phyloP scores from a whole-genome alignment of 2,797 vertebrate species.

The Danio aesculapii region DNA sequence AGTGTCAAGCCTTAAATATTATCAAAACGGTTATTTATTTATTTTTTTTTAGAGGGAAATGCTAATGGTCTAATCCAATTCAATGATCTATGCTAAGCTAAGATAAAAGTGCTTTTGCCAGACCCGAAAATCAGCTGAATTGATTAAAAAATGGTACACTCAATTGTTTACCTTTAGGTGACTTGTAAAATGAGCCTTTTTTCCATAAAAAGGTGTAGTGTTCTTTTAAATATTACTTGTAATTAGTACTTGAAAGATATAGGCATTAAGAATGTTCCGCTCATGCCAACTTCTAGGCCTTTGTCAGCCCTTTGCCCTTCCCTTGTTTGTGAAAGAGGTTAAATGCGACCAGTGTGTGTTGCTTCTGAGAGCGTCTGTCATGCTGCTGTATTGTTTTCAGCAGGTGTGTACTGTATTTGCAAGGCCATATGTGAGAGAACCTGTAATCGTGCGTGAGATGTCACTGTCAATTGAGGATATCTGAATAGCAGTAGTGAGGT shows the following conservation, averaged over 20 bases:
- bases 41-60: no score
- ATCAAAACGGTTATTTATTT: no score
- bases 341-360: not conserved
- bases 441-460: not conserved
- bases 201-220: not conserved
- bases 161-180: no score
- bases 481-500: slow-evolving; percentile 37
- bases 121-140: no score
- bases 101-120: no score
- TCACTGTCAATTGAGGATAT: slow-evolving; percentile 16
- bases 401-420: slow-evolving; percentile 24
- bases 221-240: not conserved
- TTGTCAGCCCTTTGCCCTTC: slow-evolving; percentile 33
- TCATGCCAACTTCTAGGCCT: slow-evolving; percentile 1
- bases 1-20: no score
- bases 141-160: no score
- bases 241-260: slow-evolving; percentile 3
- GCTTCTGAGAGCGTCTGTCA: not conserved
- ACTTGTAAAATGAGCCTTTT: no score
- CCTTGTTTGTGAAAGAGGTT: slow-evolving; percentile 15
- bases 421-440: slow-evolving; percentile 9
- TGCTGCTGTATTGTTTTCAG: slow-evolving; percentile 30
- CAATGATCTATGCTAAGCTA: no score
- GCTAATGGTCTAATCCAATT: no score
- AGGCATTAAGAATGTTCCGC: not conserved